Conservation (phyloP, 2,113 vertebrate species). For the Sigmodon hispidus region DNA sequence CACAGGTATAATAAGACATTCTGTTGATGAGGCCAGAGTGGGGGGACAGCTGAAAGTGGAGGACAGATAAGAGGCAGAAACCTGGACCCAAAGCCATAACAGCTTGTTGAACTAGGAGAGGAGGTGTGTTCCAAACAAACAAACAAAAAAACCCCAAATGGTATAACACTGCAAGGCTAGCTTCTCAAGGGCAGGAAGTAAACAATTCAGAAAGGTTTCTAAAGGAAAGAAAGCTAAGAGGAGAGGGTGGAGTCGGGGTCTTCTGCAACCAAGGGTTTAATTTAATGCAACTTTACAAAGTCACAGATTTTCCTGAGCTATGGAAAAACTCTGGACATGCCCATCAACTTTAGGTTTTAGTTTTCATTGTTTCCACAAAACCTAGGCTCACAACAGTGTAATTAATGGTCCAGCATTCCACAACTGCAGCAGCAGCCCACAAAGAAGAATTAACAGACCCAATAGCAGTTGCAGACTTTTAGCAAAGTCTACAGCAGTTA, state of each 20-base stretch:
- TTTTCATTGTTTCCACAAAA: constrained; percentile 20
- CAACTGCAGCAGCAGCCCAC: not conserved
- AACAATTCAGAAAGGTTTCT: not conserved
- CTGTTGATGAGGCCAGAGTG: constrained; percentile 46
- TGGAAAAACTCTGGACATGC: not conserved
- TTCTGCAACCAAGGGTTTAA: not conserved
- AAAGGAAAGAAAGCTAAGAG: not conserved
- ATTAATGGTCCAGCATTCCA: not conserved
- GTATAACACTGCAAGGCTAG: not conserved
- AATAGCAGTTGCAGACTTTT: not conserved
- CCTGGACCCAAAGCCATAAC: not conserved
- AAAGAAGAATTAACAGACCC: not conserved
- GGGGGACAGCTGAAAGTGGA: constrained; percentile 50
- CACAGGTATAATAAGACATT: constrained; percentile 70
- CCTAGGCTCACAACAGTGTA: not conserved
- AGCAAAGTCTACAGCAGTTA: not conserved
- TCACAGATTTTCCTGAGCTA: not conserved
- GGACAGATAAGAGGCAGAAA: constrained; percentile 64
- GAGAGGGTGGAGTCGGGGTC: not conserved
- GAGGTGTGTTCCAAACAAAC: not conserved
- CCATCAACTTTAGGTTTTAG: not conserved
- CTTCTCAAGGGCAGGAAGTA: constrained; percentile 10
- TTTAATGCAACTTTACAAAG: not conserved
- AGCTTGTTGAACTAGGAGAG: not conserved
- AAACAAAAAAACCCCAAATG: not conserved